Base-by-base conservation (phyloP, 53 echinoderm and acorn worm genomes). In the Paracentrotus lividus region DNA sequence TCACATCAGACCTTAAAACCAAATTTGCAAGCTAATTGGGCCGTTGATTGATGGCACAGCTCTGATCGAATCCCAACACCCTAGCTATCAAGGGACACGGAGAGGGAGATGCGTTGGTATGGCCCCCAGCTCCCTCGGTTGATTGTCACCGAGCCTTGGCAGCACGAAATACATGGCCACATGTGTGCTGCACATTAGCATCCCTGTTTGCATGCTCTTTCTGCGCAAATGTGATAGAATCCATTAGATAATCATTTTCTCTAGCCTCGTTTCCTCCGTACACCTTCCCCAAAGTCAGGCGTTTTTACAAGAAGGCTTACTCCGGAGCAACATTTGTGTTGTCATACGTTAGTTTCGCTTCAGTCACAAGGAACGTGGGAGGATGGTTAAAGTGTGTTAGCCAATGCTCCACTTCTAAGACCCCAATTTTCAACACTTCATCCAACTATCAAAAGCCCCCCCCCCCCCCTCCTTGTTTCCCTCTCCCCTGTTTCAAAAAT, bases 1-100 rank as follows among this genome's bases (percentile, higher is more conserved):
- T 89, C 64, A 89, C 89, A 89, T 89, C 89, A 89, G 65, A n/a
- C 89, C 89, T 89, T 64, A 89, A 43, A 89, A 55, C 88, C 44
- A 44, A 89, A 89, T 89, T 89, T 60, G 89, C 89, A 59, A 56
- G 43, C 64, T 89, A 89, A 89, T 89, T 89, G 89, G 64, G 0
- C 89, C 23, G 89, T 8, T 89, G 89, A 89, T 60, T 66, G 89
- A 89, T 64, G 44, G 65, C n/a, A 42, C 42, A n/a, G 44, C 34
- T 43, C 64, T 44, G 89, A 56, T 42, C 40, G 89, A 38, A 58
- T 64, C 89, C 65, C 60, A 64, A 86, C 86, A 52, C 86, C 54
- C 34, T 43, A 32, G n/a, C 86, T 55, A 72, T 40, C 72, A 72
- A 72, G 72, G 72, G 72, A 72, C 36, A 32, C n/a, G n/a, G 21